Base-by-base conservation (phyloP, 2,797 vertebrate species). In the Oreortyx pictus region DNA sequence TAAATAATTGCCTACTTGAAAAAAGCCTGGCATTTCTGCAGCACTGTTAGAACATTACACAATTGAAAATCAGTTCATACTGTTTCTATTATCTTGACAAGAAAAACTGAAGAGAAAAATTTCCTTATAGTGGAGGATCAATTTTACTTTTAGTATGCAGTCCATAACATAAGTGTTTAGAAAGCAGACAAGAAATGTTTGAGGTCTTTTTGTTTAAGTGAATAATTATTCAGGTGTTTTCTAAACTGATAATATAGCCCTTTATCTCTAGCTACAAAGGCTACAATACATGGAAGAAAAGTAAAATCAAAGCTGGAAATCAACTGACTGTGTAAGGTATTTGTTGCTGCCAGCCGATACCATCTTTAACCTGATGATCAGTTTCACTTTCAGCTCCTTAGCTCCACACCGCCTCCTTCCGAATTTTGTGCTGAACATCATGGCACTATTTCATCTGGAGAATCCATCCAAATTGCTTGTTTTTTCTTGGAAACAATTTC, bases 401-500 rank as follows among this genome's bases (percentile, higher is more conserved):
- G 9, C 73, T 86, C 54, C 37, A 27, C 13, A 24, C 79, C 29
- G 20, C 9, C 29, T 89, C 16, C 15, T 59, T 41, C 86, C 93
- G 41, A 75, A 31, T 89, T 91, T 85, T 82, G 18, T 81, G 66
- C 37, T 57, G 10, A 88, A 50, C 14, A 71, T 62, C 13, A 65
- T 2, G 83, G 17, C 20, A 64, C 25, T 91, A 59, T 61, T 62
- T 82, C 35, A 89, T 39, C 64, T 29, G 14, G 64, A 95, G 43
- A 87, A 93, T 60, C 7, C 6, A 74, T 72, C 13, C 35, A 66
- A 82, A 93, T 77, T 54, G 23, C 62, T 83, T 89, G 43, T 49
- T 50, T 93, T 95, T 90, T 88, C n/a, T 52, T 66, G 29, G 39
- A 17, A 90, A 9, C 90, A 75, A 93, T 95, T 95, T 96, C 86